These are phyloP conservation scores for Enteromius viviparus DNA, from an alignment of 2,797 vertebrate species.

Conservation along the genomic window DNA sequence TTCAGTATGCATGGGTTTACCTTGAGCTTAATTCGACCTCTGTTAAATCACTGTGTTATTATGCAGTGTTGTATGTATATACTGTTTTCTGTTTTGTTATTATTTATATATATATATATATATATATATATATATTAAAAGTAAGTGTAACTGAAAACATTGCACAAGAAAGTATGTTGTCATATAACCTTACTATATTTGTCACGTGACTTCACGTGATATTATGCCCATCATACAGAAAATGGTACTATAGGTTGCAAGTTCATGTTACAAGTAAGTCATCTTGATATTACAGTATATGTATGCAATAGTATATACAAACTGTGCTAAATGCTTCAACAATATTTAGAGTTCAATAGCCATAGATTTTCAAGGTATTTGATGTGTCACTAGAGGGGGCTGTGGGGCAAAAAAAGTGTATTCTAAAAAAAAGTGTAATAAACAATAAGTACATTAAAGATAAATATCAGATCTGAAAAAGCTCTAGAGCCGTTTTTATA, in stretches of 20 bases:
- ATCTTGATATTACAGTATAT: background rate
- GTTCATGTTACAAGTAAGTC: background rate
- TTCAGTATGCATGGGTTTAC: no score
- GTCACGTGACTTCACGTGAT: background rate
- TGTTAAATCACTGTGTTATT: background rate
- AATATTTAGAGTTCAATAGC: background rate
- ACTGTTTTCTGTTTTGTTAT: background rate
- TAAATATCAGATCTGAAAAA: background rate
- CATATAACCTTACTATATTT: background rate
- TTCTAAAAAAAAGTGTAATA: no score
- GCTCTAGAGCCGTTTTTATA: background rate
- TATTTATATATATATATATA: no score
- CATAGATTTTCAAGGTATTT: background rate
- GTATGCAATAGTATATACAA: background rate
- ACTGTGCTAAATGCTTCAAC: background rate
- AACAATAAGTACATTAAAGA: background rate
- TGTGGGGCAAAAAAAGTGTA: background rate
- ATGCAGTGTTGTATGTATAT: background rate
- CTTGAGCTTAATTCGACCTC: background rate
- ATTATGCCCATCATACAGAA: background rate
- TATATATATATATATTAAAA: background rate
- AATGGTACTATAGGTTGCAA: background rate
- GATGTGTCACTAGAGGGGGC: background rate
- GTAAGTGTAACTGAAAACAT: background rate
- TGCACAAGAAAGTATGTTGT: background rate